These are phyloP conservation scores for Trichomalopsis sarcophagae DNA, from an alignment of 1,140 invertebrate species.

Conservation along the genomic window DNA sequence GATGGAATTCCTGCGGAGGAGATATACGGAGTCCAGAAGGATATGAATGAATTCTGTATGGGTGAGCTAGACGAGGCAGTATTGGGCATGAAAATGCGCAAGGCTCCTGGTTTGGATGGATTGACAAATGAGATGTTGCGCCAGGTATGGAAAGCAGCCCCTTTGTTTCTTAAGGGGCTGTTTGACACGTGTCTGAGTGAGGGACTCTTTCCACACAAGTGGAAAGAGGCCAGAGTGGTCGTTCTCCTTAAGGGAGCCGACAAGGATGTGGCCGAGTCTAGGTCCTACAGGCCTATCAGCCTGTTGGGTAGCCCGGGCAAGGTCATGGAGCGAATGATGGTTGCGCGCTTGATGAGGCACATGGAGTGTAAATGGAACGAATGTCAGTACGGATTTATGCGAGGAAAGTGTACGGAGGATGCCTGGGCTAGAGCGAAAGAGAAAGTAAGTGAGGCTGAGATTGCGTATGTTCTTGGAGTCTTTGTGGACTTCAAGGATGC, in stretches of 20 bases:
- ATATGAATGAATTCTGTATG: too few species aligned
- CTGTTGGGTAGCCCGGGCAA: conserved; percentile 59
- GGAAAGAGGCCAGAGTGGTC: conserved; percentile 61
- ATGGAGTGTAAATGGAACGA: conserved; percentile 16
- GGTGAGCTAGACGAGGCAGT: too few species aligned
- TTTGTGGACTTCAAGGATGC: conserved; percentile 70
- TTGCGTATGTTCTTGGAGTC: conserved; percentile 56
- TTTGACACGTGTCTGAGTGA: conserved; percentile 42
- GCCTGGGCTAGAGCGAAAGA: conserved; percentile 21
- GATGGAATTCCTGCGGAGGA: too few species aligned
- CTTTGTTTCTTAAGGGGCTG: not conserved
- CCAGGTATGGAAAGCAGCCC: too few species aligned
- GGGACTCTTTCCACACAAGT: conserved; percentile 57
- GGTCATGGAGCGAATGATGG: conserved; percentile 58
- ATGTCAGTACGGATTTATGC: conserved; percentile 45
- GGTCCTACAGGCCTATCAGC: conserved; percentile 63
- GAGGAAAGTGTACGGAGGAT: conserved; percentile 51
- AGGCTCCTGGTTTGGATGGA: too few species aligned
- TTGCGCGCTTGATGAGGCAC: conserved; percentile 29
- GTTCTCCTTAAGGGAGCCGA: conserved; percentile 58
- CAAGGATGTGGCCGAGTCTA: conserved; percentile 40
- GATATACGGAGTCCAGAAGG: too few species aligned
- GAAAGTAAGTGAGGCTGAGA: not conserved
- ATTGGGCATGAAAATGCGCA: too few species aligned
- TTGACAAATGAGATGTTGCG: too few species aligned